Conservation (phyloP, 2,113 vertebrate species). For the Ciconia stormi region DNA sequence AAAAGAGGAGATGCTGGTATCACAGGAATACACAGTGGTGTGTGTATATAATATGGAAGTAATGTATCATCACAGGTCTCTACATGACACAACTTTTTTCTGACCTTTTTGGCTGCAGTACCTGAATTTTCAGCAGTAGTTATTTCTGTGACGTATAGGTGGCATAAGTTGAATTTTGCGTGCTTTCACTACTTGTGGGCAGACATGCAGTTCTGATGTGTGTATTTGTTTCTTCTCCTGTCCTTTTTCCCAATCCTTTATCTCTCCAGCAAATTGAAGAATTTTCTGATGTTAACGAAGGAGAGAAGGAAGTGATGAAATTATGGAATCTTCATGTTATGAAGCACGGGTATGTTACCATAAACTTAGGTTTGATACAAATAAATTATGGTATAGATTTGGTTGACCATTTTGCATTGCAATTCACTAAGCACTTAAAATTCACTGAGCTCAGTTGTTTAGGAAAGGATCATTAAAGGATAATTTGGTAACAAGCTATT, state of each 20-base stretch:
- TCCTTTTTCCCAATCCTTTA: neutral
- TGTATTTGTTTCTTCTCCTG: neutral
- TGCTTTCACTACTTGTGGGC: neutral
- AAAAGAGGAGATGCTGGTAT: neutral
- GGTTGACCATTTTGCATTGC: neutral
- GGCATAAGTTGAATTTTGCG: neutral
- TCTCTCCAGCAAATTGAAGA: conserved; percentile 93
- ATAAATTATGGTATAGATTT: neutral
- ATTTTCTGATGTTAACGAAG: conserved; percentile 98
- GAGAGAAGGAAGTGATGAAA: conserved; percentile 99
- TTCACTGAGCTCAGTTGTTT: neutral
- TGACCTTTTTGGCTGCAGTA: neutral
- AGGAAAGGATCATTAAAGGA: neutral
- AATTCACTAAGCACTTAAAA: neutral
- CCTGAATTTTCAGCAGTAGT: neutral
- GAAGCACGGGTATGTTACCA: conserved; percentile 88
- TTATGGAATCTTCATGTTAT: conserved; percentile 99
- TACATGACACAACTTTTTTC: neutral
- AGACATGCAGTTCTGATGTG: neutral
- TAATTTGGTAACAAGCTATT: neutral
- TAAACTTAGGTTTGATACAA: neutral
- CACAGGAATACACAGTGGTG: neutral
- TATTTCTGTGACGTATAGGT: neutral
- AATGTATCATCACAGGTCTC: neutral
- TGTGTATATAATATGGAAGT: neutral